Evolutionary conservation across 2,113 vertebrate genomes (phyloP).

Genomic region (Polyodon spathula): DNA sequence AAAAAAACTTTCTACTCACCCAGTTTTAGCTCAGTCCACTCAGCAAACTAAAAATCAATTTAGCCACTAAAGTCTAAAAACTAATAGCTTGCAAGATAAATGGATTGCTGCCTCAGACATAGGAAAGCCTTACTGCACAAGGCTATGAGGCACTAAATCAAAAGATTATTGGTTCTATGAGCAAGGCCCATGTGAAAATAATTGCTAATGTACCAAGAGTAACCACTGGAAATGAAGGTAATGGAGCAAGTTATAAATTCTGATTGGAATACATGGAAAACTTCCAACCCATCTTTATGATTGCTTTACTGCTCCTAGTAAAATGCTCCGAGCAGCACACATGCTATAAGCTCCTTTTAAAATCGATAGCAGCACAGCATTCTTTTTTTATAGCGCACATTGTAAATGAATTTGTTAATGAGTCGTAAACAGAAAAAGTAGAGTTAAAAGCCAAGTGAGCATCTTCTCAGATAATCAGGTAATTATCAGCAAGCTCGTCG

Average conservation of each 20-base stretch:
- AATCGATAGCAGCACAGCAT: conserved; percentile 52
- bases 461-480: too few species aligned
- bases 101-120: conserved; percentile 50
- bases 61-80: conserved; percentile 49
- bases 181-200: conserved; percentile 59
- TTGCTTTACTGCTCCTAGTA: conserved; percentile 55
- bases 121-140: conserved; percentile 40
- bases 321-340: conserved; percentile 48
- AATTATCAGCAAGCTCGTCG: conserved; percentile 1
- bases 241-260: conserved; percentile 68
- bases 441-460: too few species aligned
- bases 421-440: conserved; percentile 37
- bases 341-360: conserved; percentile 38
- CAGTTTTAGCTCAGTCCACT: conserved; percentile 48
- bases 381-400: conserved; percentile 36
- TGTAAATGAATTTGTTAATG: conserved; percentile 30
- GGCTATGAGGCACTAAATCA: conserved; percentile 54
- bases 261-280: conserved; percentile 65
- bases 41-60: conserved; percentile 40
- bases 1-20: conserved; percentile 52
- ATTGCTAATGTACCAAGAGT: conserved; percentile 68
- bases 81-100: conserved; percentile 58
- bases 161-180: conserved; percentile 63
- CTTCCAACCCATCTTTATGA: conserved; percentile 53
- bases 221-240: conserved; percentile 67